Conservation (phyloP, 2,113 vertebrate genomes). For the Kryptolebias marmoratus region DNA sequence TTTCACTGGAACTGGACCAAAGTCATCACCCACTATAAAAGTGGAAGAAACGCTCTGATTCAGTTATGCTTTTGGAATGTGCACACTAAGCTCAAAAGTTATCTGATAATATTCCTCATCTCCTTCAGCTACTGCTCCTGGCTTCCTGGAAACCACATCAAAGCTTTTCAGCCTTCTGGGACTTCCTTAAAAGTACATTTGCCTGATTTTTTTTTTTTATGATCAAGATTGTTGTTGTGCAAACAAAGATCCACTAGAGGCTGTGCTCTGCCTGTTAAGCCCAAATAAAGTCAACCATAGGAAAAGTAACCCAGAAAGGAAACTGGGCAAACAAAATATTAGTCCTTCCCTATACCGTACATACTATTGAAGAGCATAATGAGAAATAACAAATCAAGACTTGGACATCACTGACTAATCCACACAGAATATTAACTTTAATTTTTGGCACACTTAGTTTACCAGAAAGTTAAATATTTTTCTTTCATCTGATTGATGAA, state of each 20-base stretch:
- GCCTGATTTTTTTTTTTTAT: conserved; percentile 13
- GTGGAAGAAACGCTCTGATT: conserved; percentile 12
- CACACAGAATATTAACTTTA: no score
- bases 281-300: conserved; percentile 14
- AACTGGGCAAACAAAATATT: neutral
- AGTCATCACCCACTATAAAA: conserved; percentile 22
- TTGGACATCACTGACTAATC: no score
- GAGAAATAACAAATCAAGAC: no score
- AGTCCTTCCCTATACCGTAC: neutral
- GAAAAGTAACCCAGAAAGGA: neutral
- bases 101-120: neutral
- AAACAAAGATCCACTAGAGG: conserved; percentile 73
- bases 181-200: conserved; percentile 35
- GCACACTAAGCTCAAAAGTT: conserved; percentile 1
- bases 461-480: no score
- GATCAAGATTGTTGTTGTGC: conserved; percentile 54
- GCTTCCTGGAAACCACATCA: conserved; percentile 1
- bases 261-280: conserved; percentile 57
- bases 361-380: neutral
- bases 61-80: conserved; percentile 22
- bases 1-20: conserved; percentile 37
- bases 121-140: conserved; percentile 1
- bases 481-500: no score
- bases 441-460: no score
- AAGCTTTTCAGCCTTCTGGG: neutral